Base-by-base conservation (phyloP, 2,113 vertebrate species). In the Dolichallabes microphthalmus region DNA sequence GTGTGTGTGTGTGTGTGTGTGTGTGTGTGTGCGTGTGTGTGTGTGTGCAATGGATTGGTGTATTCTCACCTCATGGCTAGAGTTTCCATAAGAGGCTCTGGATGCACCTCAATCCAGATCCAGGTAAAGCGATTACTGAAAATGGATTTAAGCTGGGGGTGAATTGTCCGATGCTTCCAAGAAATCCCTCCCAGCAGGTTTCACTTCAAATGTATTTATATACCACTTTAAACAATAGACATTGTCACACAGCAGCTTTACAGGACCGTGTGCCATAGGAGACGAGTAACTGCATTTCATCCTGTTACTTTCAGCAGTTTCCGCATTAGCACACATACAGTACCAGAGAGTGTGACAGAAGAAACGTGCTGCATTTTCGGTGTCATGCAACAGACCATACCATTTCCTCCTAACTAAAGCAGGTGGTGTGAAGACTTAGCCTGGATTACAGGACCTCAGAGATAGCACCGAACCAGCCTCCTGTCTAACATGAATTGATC, bases 401-500 rank as follows among this genome's bases (percentile, higher is more conserved):
- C 83, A 79, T 90, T 86, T 88, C 83, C 85, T 89, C 83, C 86
- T 87, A 86, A 88, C 90, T 92, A 86, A 86, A 87, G 91, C 58
- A 71, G 66, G 52, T 90, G 83, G 89, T 93, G 90, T 92, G 91
- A 93, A 92, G 92, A 89, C 94, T 95, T 94, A 94, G 92, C 91
- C 82, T 92, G 94, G 94, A 96, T 95, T 94, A 94, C 93, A 94
- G 92, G 91, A 92, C 91, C 88, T 92, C 88, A 86, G 86, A 92
- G 90, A 94, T 92, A 93, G 91, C 91, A 86, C 88, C 88, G 91
- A 93, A 90, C 93, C 92, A 91, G 89, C 90, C 90, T 90, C 89
- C 93, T 93, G 90, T 93, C 93, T 94, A 92, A 93, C 92, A 93
- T 90, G 94, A 94, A 90, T 92, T 95, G 94, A 95, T 94, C 85